Conservation (phyloP, 2,113 vertebrate species). For the Corythaixoides concolor region DNA sequence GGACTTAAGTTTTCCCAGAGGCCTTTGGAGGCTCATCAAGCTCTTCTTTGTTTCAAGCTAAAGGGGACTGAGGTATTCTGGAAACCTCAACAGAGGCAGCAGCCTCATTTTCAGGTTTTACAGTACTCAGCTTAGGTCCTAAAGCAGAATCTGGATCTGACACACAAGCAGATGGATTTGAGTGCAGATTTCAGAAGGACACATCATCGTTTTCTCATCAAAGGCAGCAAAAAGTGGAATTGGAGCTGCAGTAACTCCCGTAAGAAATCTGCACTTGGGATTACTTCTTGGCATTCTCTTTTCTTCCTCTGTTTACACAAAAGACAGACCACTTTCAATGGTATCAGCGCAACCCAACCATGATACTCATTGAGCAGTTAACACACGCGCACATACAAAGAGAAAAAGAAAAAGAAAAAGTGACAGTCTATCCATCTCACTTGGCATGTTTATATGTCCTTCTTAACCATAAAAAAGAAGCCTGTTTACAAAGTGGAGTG, state of each 20-base stretch:
- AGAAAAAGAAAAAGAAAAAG: slow-evolving; percentile 49
- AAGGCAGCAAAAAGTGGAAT: background rate
- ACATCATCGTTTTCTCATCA: background rate
- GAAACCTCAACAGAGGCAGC: background rate
- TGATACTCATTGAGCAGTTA: slow-evolving; percentile 33
- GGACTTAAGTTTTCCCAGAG: background rate
- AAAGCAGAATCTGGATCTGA: background rate
- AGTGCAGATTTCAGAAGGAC: background rate
- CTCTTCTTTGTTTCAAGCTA: background rate
- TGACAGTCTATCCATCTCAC: slow-evolving; percentile 70
- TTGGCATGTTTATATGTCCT: slow-evolving; percentile 74
- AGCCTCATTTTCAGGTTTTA: background rate
- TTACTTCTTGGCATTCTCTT: background rate
- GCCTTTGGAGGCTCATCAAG: background rate
- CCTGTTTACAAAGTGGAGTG: slow-evolving; percentile 76
- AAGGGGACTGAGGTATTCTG: background rate
- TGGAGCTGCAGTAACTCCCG: background rate
- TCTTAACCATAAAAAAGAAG: slow-evolving; percentile 66
- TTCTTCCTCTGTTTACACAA: slow-evolving; percentile 45
- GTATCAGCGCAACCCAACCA: slow-evolving; percentile 3
- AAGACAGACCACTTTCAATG: slow-evolving; percentile 6
- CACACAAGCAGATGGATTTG: background rate
- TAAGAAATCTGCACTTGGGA: background rate
- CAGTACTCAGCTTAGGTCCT: background rate
- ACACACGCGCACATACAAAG: slow-evolving; percentile 23